Evolutionary conservation across 2,113 vertebrate genomes (phyloP).

Genomic region (Sapajus apella): DNA sequence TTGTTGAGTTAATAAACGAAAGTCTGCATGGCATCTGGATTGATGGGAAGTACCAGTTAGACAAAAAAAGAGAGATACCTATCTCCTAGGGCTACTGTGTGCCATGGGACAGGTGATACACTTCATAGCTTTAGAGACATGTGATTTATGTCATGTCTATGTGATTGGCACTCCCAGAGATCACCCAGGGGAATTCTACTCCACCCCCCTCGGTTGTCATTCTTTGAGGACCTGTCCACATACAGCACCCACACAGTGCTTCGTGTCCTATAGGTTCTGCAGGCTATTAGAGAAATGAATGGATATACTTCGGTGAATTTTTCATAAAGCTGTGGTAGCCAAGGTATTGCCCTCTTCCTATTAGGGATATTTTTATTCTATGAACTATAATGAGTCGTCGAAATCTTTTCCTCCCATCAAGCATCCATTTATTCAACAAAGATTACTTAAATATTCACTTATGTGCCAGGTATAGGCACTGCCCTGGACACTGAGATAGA

Average conservation of each 20-base stretch:
- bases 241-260: background rate
- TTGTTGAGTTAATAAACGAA: background rate
- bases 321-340: background rate
- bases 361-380: background rate
- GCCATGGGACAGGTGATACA: background rate
- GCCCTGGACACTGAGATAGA: too few species aligned
- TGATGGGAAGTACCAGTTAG: background rate
- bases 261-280: background rate
- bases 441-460: too few species aligned
- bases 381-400: background rate
- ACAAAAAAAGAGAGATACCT: background rate
- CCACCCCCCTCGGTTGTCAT: background rate
- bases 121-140: background rate
- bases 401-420: background rate
- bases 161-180: background rate
- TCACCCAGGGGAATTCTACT: background rate
- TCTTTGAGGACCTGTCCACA: background rate
- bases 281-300: background rate
- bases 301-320: background rate
- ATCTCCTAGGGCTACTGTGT: background rate
- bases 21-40: background rate
- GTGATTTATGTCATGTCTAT: background rate
- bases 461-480: too few species aligned
- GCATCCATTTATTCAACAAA: too few species aligned
- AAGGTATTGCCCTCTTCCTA: background rate